Evolutionary conservation across 1,140 invertebrate species (phyloP).

Genomic region (Dinothrombium tinctorium): DNA sequence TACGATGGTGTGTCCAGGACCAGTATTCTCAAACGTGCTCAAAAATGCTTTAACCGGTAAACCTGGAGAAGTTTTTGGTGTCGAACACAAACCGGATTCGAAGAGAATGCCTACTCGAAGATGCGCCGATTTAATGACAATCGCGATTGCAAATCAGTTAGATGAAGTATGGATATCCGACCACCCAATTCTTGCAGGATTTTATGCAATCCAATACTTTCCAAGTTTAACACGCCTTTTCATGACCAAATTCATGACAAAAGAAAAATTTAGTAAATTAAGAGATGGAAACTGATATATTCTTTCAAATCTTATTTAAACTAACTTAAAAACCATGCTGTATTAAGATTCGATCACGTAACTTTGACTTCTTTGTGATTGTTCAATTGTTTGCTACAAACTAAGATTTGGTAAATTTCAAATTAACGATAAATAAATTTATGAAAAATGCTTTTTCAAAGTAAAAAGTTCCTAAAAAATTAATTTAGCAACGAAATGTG

Average conservation of each 20-base stretch:
- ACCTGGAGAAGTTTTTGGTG: conserved; percentile 25
- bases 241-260: conserved; percentile 2
- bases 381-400: no score
- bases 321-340: no score
- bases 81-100: neutral
- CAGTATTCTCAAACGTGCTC: conserved; percentile 43
- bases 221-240: neutral
- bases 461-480: no score
- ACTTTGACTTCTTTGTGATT: no score
- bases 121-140: conserved; percentile 42
- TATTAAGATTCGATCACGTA: no score
- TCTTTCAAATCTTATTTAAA: no score
- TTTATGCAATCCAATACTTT: conserved; percentile 26
- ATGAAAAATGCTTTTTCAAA: no score
- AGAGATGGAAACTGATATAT: no score
- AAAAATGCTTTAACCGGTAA: conserved; percentile 39
- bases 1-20: conserved; percentile 46
- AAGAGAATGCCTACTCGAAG: conserved; percentile 38
- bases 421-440: no score
- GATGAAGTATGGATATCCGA: conserved; percentile 46
- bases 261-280: conserved; percentile 1
- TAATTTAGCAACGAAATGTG: no score
- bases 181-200: conserved; percentile 34
- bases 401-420: no score
- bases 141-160: conserved; percentile 50